Evolutionary conservation across 1,140 invertebrate species (phyloP).

Genomic region (Heliconius congener): DNA sequence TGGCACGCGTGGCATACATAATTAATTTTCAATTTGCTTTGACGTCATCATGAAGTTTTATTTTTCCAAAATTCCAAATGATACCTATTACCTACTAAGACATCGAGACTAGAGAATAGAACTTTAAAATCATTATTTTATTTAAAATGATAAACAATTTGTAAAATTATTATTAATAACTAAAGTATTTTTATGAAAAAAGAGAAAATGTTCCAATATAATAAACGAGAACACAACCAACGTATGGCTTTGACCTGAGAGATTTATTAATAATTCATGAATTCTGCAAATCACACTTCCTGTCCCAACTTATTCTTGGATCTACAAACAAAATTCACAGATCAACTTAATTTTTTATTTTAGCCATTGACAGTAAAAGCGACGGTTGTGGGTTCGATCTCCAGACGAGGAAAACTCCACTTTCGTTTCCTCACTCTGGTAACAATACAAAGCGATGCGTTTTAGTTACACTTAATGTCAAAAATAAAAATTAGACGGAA

Average conservation of each 20-base stretch:
- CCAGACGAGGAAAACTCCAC: not conserved
- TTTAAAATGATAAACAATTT: not conserved
- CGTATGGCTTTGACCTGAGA: conserved; percentile 37
- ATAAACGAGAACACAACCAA: not conserved
- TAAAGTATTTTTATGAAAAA: not conserved
- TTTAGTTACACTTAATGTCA: not conserved
- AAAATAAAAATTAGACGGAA: not conserved
- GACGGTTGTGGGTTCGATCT: not conserved
- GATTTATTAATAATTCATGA: conserved; percentile 37
- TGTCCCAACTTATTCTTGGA: conserved; percentile 34
- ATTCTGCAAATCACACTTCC: conserved; percentile 35
- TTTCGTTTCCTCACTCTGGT: not conserved
- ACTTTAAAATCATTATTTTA: not conserved
- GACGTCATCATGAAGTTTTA: not conserved
- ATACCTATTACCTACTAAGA: not conserved
- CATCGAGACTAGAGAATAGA: not conserved
- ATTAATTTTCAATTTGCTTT: conserved; percentile 11
- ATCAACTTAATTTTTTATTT: not conserved
- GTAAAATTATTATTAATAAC: not conserved
- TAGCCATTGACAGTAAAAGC: not conserved
- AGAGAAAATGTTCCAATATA: not conserved
- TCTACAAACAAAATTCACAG: conserved; percentile 13
- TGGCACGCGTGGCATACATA: conserved; percentile 14
- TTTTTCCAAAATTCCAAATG: too few relatives aligned
- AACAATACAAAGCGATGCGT: not conserved